Evolutionary conservation across 2,888 invertebrate species (phyloP).

Genomic region (Orthonevra nobilis): DNA sequence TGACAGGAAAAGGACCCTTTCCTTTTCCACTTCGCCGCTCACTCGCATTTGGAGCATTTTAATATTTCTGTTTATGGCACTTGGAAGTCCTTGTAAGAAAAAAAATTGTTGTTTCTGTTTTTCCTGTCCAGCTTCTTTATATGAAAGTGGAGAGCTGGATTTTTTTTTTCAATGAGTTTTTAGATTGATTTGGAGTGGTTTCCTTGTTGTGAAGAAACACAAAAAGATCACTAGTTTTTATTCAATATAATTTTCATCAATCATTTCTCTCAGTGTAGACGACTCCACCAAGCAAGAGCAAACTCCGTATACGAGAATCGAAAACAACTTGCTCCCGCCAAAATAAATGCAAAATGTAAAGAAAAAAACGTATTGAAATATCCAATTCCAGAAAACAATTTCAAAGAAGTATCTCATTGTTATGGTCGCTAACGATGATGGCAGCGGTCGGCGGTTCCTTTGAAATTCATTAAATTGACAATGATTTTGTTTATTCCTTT

Average conservation of each 20-base stretch:
- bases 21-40: slow-evolving; percentile 23
- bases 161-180: not conserved
- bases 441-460: slow-evolving; percentile 65
- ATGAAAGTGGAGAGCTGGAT: not conserved
- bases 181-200: not conserved
- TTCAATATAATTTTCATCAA: not conserved
- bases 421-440: slow-evolving; percentile 46
- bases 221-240: too few relatives aligned
- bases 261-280: slow-evolving; percentile 13
- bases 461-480: slow-evolving; percentile 62
- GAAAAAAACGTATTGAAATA: not conserved
- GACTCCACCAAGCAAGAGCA: not conserved
- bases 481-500: slow-evolving; percentile 8
- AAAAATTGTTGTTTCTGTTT: slow-evolving; percentile 3
- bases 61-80: slow-evolving; percentile 1
- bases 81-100: slow-evolving; percentile 15
- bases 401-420: slow-evolving; percentile 31
- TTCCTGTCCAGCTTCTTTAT: not conserved
- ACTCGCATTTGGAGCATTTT: slow-evolving; percentile 38
- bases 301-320: slow-evolving; percentile 4
- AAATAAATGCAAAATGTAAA: slow-evolving; percentile 15
- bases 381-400: slow-evolving; percentile 12
- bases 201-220: not conserved
- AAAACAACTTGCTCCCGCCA: not conserved
- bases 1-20: slow-evolving; percentile 62